A percentile compares a stretch with the other conserved stretches of the same genome.
These are phyloP conservation scores for Temnopleurus reevesii DNA, from an alignment of 53 echinoderm and acorn worm genomes.

Conservation along the genomic window DNA sequence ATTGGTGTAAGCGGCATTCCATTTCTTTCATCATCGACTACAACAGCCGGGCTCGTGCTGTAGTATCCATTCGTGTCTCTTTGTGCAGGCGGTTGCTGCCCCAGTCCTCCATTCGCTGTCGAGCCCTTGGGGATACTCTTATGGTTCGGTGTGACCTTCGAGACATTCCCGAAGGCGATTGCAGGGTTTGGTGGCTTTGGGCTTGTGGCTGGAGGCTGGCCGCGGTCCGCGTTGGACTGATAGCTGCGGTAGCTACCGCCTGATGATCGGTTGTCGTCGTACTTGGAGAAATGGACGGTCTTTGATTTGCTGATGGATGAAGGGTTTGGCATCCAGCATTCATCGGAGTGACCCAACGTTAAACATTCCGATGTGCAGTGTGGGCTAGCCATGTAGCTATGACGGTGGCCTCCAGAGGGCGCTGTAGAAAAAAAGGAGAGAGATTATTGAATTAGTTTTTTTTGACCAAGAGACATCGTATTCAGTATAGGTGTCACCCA, in stretches of 20 bases:
- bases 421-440: background rate
- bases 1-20: conserved; percentile 52
- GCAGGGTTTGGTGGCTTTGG: conserved; percentile 51
- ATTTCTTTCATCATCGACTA: conserved; percentile 36
- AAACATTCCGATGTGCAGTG: conserved; percentile 89
- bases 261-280: conserved; percentile 42
- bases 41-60: background rate
- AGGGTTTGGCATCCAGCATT: conserved; percentile 77
- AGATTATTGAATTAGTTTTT: background rate
- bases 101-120: background rate
- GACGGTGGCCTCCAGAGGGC: conserved; percentile 55
- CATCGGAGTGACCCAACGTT: conserved; percentile 90
- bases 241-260: conserved; percentile 63
- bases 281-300: conserved; percentile 51
- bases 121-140: conserved; percentile 44
- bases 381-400: conserved; percentile 81
- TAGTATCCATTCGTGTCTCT: conserved; percentile 13
- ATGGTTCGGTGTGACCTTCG: conserved; percentile 30
- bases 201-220: conserved; percentile 35
- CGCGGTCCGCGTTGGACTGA: conserved; percentile 17
- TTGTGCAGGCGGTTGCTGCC: conserved; percentile 26
- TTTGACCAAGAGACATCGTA: too few relatives aligned
- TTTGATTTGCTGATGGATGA: conserved; percentile 25
- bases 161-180: conserved; percentile 47
- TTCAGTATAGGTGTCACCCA: too few relatives aligned